Evolutionary conservation across 1,140 invertebrate species (phyloP).

Genomic region (Rhizoglyphus robini): DNA sequence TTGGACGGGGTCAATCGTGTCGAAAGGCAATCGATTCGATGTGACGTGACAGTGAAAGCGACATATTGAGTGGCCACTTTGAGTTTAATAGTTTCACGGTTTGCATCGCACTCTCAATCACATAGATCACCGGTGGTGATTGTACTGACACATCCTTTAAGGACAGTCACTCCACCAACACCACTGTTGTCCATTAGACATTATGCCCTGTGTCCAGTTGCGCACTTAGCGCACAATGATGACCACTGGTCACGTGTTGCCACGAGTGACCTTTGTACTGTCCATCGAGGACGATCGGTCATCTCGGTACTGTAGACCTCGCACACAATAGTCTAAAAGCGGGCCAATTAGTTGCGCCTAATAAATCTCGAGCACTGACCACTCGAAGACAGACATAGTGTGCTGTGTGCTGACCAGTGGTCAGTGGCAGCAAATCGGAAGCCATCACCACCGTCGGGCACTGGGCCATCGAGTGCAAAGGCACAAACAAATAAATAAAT

Average conservation of each 20-base stretch:
- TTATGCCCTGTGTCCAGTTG: not conserved
- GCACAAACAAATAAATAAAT: conserved; percentile 1
- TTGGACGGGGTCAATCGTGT: not conserved
- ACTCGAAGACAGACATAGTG: conserved; percentile 8
- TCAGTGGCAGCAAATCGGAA: not conserved
- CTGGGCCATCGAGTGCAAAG: not conserved
- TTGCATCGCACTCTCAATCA: too few species aligned
- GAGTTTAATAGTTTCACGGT: too few species aligned
- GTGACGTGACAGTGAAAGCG: not conserved
- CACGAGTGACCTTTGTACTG: conserved; percentile 13
- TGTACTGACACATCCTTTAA: too few species aligned
- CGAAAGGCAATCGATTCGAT: not conserved
- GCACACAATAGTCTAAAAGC: not conserved
- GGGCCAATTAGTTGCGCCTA: conserved; percentile 16
- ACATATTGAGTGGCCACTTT: not conserved
- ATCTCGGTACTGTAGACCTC: not conserved
- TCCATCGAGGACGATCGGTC: conserved; percentile 2
- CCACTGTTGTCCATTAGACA: too few species aligned
- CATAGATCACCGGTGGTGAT: too few species aligned
- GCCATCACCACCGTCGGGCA: too few species aligned
- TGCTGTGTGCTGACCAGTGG: conserved; percentile 15
- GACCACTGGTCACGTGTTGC: not conserved
- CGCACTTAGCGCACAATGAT: not conserved
- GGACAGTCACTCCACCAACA: too few species aligned
- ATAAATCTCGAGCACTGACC: conserved; percentile 13